Evolutionary conservation across 2,888 invertebrate genomes (phyloP).

Genomic region (Scaptomyza flava): DNA sequence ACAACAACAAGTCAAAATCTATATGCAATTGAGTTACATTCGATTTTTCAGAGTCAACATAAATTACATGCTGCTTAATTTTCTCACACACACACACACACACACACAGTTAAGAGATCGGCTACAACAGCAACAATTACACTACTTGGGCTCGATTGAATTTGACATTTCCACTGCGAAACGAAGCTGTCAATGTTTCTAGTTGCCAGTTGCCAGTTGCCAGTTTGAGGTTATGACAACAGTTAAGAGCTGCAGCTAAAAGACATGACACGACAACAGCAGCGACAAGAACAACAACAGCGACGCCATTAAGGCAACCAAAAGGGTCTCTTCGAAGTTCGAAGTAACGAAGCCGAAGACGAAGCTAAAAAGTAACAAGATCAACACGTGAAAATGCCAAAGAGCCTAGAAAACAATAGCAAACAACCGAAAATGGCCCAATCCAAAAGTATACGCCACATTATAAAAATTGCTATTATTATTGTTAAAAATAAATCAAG

Average conservation of each 20-base stretch:
- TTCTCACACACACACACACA: slow-evolving; percentile 46
- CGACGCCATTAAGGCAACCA: slow-evolving; percentile 20
- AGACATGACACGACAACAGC: slow-evolving; percentile 43
- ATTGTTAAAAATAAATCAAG: background rate
- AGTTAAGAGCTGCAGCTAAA: slow-evolving; percentile 23
- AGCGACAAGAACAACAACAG: slow-evolving; percentile 21
- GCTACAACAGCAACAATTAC: slow-evolving; percentile 6
- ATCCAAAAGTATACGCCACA: background rate
- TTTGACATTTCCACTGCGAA: slow-evolving; percentile 55
- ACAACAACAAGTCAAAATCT: slow-evolving; percentile 44
- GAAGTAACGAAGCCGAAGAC: background rate
- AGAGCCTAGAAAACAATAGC: background rate
- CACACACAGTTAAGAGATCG: background rate
- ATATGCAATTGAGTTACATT: slow-evolving; percentile 73
- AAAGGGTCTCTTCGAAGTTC: slow-evolving; percentile 30
- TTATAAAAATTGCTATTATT: background rate
- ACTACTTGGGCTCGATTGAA: slow-evolving; percentile 6
- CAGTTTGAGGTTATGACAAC: slow-evolving; percentile 70
- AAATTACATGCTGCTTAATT: slow-evolving; percentile 73
- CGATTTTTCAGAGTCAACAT: slow-evolving; percentile 77
- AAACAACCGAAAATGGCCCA: background rate
- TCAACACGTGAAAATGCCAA: slow-evolving; percentile 26
- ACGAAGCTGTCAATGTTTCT: slow-evolving; percentile 28
- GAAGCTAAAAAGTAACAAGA: background rate
- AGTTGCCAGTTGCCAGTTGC: slow-evolving; percentile 27